Evolutionary conservation across 2,797 vertebrate genomes (phyloP).

Genomic region (Urophycis tenuis): DNA sequence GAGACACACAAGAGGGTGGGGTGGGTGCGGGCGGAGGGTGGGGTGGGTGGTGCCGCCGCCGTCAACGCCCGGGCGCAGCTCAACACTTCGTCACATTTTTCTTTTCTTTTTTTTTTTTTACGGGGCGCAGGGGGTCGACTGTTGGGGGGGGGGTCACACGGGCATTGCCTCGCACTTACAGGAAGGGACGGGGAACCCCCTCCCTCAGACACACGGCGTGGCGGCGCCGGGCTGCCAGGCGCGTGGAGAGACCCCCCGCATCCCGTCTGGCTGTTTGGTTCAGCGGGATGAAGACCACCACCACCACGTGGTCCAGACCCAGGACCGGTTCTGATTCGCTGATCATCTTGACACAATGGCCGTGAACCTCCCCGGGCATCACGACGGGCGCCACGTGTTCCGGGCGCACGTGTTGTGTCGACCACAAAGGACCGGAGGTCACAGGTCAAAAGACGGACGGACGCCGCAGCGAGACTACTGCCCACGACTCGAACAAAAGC

Average conservation of each 20-base stretch:
- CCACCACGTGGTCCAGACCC: neutral
- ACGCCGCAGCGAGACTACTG: neutral
- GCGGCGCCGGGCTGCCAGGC: neutral
- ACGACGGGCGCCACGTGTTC: neutral
- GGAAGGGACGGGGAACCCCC: no score
- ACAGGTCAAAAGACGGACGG: neutral
- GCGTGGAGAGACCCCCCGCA: neutral
- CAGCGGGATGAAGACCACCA: neutral
- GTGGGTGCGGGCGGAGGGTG: no score
- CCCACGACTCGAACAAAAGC: neutral
- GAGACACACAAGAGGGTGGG: neutral
- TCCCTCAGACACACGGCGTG: neutral
- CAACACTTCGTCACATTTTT: neutral
- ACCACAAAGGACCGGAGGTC: neutral
- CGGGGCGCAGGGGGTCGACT: neutral
- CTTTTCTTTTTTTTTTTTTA: neutral
- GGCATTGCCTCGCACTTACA: neutral
- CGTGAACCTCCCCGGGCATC: neutral
- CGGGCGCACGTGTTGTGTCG: neutral
- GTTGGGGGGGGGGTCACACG: neutral
- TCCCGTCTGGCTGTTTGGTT: no score
- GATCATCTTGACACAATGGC: neutral
- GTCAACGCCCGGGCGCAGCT: neutral
- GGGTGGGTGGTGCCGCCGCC: neutral
- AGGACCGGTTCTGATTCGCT: neutral